Evolutionary conservation across 2,113 vertebrate genomes (phyloP), one percentile per base, ranked within the genome.

Genomic region (Pluvialis apricaria): DNA sequence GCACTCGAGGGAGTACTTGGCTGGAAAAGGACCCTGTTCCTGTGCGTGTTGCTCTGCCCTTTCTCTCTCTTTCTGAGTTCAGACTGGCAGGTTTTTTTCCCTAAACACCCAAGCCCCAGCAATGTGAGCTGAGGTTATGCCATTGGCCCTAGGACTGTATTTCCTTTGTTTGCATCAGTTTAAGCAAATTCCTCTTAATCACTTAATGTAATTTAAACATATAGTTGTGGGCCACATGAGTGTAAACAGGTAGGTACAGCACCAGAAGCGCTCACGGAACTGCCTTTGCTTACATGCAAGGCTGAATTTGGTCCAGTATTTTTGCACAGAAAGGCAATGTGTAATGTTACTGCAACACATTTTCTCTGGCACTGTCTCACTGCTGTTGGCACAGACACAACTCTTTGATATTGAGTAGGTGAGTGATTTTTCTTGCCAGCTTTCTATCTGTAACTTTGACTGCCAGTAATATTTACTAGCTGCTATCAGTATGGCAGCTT

Each of bases 351-450:
- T 64, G 94, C 85, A 95, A 88, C 70, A 87, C 87, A 78, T 93
- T 95, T 86, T 86, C 71, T 85, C 94, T 97, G 97, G 95, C 91
- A 76, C 70, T 31, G 47, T 60, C 47, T 95, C 84, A 14, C 58
- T 92, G 52, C 55, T 87, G 42, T 76, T 97, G 96, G 95, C 94
- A 88, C 71, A 45, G 38, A 45, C 32, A 62, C 93, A 96, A 76
- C 34, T 77, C 66, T 96, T 96, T 96, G 96, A 96, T 97, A 94
- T 36, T 91, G 92, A 97, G 92, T 92, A 94, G 92, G 91, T 95
- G 92, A 97, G 80, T 88, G 36, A 85, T 82, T 94, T 87, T 85
- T 81, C 82, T 89, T 96, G 86, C 93, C 93, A 94, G 78, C 42
- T 94, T 95, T 97, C 89, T 96, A 89, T 96, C 91, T 93, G 91